Evolutionary conservation across 1,140 invertebrate genomes (phyloP).

Genomic region (Hirudo medicinalis): DNA sequence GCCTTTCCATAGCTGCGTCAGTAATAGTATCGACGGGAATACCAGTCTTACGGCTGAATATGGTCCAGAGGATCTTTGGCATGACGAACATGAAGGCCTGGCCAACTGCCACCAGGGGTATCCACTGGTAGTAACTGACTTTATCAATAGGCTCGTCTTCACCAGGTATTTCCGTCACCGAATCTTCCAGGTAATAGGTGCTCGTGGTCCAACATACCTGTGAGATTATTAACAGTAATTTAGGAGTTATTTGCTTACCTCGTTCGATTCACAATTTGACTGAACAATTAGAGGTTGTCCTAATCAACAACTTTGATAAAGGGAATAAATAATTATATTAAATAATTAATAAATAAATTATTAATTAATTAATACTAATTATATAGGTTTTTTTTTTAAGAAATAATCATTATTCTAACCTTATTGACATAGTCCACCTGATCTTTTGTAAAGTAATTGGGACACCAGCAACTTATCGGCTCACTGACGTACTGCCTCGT

Average conservation of each 20-base stretch:
- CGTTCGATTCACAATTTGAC: too few relatives aligned
- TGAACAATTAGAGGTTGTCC: neutral
- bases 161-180: conserved; percentile 38
- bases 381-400: too few relatives aligned
- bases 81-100: conserved; percentile 23
- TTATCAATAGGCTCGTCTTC: conserved; percentile 34
- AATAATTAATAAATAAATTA: too few relatives aligned
- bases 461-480: conserved; percentile 41
- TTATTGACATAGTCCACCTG: conserved; percentile 25
- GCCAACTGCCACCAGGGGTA: conserved; percentile 21
- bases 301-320: neutral
- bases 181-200: conserved; percentile 43
- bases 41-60: neutral
- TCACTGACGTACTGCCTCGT: conserved; percentile 43
- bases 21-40: conserved; percentile 15
- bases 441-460: conserved; percentile 29
- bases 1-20: conserved; percentile 10
- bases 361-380: too few relatives aligned
- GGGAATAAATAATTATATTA: too few relatives aligned
- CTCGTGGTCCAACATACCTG: conserved; percentile 43
- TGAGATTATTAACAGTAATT: too few relatives aligned
- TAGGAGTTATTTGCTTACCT: too few relatives aligned
- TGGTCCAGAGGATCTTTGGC: conserved; percentile 22
- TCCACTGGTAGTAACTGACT: conserved; percentile 25
- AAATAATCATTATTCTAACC: conserved; percentile 10